Evolutionary conservation across 2,113 vertebrate genomes (phyloP).

Genomic region (Prionailurus viverrinus): DNA sequence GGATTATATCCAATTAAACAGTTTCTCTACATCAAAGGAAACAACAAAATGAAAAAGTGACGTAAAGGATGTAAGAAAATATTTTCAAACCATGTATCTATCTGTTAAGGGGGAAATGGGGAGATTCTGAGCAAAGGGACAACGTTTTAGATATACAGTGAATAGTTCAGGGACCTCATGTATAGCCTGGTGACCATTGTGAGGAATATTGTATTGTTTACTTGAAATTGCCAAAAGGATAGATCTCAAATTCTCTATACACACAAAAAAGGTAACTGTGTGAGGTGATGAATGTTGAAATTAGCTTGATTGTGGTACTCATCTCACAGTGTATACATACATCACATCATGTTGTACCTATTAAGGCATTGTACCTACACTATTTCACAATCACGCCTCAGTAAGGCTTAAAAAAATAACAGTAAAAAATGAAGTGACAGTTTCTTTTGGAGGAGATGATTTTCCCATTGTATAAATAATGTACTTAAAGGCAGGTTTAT

Average conservation of each 20-base stretch:
- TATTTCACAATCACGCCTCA: background rate
- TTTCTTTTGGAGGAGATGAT: background rate
- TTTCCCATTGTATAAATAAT: conserved; percentile 21
- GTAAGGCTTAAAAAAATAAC: background rate
- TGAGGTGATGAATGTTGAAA: background rate
- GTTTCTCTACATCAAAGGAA: background rate
- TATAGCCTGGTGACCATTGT: background rate
- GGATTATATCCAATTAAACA: background rate
- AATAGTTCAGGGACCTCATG: background rate
- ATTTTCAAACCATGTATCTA: background rate
- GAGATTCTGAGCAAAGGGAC: background rate
- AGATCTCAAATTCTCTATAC: background rate
- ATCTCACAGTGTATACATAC: background rate
- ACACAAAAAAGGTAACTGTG: background rate
- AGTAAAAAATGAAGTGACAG: background rate
- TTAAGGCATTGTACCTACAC: background rate
- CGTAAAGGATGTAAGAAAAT: background rate
- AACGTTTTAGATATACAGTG: background rate
- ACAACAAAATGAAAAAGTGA: background rate
- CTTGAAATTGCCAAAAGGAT: background rate
- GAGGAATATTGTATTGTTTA: background rate
- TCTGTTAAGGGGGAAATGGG: background rate
- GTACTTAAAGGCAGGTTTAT: background rate
- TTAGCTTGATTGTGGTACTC: background rate
- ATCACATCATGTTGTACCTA: background rate